Base-by-base conservation (phyloP, 2,797 vertebrate species). In the Sebastes hopkinsi region DNA sequence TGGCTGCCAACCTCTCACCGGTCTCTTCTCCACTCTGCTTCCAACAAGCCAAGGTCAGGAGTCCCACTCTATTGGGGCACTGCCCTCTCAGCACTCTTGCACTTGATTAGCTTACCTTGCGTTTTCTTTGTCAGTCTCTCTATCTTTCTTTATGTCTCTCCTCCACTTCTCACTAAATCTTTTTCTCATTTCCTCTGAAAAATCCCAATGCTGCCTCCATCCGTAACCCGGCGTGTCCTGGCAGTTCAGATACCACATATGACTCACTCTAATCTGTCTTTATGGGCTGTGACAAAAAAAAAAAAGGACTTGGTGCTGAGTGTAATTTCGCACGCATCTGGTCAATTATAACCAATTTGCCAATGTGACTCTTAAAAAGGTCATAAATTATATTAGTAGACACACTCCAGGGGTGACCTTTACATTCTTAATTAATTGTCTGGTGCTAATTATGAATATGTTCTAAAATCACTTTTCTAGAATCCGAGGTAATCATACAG, bases 31-130 rank as follows among this genome's bases (percentile, higher is more conserved):
- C 60, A 72, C 78, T 73, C 65, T 54, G 64, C 54, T 80, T 84
- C 83, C 64, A 69, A 25, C 72, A 27, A 76, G 74, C 85, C 85
- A 90, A 94, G 93, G 93, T 93, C 92, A 92, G 71, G 75, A 87
- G 75, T 87, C 82, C 77, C 75, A 54, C 83, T 71, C 80, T 75
- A 71, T 67, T 52, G 77, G 81, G 82, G 72, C 89, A 77, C 68
- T 55, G 82, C 86, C 92, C 89, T 87, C 90, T 91, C 88, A 90
- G 90, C 84, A 88, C 84, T 91, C 71, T 68, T 67, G 46, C 34
- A 3, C 78, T 67, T 67, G 67, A 92, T 92, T 82, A 90, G 89
- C 92, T 88, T 87, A 90, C 79, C 85, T 85, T 83, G 88, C 82
- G 7, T 78, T 90, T 91, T 89, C 84, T 83, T 90, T 89, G 72